These are phyloP conservation scores for Limnodromus scolopaceus DNA, from an alignment of 2,797 vertebrate genomes.

Conservation along the genomic window DNA sequence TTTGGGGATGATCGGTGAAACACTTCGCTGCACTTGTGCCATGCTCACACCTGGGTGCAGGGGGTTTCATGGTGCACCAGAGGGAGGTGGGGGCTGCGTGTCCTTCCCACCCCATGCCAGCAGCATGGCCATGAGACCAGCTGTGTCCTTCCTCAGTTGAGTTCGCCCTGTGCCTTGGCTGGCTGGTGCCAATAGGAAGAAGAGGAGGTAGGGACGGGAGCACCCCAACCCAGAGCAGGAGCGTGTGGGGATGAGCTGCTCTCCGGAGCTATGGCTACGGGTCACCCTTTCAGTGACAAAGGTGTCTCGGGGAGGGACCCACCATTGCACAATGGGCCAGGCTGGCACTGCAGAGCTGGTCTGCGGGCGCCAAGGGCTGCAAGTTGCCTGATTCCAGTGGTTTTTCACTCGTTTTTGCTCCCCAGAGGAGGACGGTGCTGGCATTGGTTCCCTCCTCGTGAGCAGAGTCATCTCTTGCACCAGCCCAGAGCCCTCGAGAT, in stretches of 20 bases:
- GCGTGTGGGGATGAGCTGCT: accelerated
- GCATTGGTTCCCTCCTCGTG: accelerated
- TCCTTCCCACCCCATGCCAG: not conserved
- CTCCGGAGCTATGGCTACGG: accelerated
- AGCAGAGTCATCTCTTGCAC: accelerated
- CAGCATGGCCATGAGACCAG: accelerated
- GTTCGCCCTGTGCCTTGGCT: accelerated
- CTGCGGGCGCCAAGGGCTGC: accelerated
- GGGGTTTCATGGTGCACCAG: accelerated
- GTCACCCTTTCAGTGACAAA: not conserved
- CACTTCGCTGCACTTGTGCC: not conserved
- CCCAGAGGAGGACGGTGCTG: accelerated
- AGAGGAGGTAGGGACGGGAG: accelerated
- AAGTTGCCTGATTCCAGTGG: not conserved
- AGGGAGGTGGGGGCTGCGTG: accelerated
- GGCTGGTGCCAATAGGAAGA: not conserved
- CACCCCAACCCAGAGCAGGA: accelerated
- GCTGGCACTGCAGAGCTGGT: not conserved
- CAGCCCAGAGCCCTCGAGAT: not conserved
- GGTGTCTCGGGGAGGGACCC: not conserved
- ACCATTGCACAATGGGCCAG: accelerated
- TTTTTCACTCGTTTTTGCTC: not conserved
- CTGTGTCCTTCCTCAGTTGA: not conserved
- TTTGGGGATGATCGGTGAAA: no score
- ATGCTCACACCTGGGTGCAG: accelerated